Conservation (phyloP, 2,888 invertebrate genomes). For the Keiferia lycopersicella region DNA sequence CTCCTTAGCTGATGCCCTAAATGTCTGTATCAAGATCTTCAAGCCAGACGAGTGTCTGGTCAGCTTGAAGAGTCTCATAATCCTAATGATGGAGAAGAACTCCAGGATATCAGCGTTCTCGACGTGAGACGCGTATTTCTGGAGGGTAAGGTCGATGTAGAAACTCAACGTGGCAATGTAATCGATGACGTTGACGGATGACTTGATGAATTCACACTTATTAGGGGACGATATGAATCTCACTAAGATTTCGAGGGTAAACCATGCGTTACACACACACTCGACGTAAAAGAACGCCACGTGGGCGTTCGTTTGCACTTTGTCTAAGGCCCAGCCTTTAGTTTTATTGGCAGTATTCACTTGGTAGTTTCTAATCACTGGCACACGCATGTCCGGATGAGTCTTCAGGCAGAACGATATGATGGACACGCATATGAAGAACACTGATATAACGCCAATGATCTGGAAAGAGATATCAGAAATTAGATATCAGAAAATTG, state of each 20-base stretch:
- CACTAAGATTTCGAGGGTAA: conserved; percentile 97
- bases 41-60: conserved; percentile 98
- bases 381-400: conserved; percentile 98
- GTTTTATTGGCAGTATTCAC: conserved; percentile 88
- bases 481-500: not conserved
- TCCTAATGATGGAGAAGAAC: conserved; percentile 98
- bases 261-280: conserved; percentile 99
- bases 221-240: conserved; percentile 96
- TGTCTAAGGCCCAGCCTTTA: conserved; percentile 92
- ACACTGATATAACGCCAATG: conserved; percentile 98
- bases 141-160: conserved; percentile 95
- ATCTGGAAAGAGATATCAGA: conserved; percentile 85
- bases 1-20: conserved; percentile 98
- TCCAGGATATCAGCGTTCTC: conserved; percentile 98
- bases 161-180: conserved; percentile 99
- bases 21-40: conserved; percentile 98
- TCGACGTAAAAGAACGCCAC: conserved; percentile 99
- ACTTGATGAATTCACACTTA: conserved; percentile 96
- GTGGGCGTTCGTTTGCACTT: conserved; percentile 96
- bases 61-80: conserved; percentile 98
- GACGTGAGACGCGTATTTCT: conserved; percentile 93
- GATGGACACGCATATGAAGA: conserved; percentile 99
- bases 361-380: conserved; percentile 90
- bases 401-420: conserved; percentile 99
- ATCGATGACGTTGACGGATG: conserved; percentile 99